Evolutionary conservation across 2,113 vertebrate genomes (phyloP), one percentile per base, ranked within the genome.

Genomic region (Microtus ochrogaster): DNA sequence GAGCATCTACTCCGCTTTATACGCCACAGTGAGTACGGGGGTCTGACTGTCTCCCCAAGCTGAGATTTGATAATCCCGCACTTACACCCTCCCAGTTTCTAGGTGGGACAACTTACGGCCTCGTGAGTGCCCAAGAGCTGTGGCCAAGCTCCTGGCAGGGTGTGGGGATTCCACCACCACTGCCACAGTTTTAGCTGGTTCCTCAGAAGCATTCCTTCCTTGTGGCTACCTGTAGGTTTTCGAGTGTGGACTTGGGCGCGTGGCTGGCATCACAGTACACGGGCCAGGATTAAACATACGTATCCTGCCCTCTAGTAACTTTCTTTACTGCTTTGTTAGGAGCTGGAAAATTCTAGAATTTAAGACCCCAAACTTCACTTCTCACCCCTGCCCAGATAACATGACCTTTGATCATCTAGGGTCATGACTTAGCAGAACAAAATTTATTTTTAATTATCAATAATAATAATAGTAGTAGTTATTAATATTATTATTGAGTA

Each of bases 1-100:
- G 97, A 99, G 99, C 95, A 99, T 99, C 95, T 99, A 99, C 97
- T 99, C 99, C 2, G 99, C 99, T 49, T 99, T 99, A 97, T 99
- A 99, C 2, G 99, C 99, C 97, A 99, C 99, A 92, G 99, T 99
- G 98, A 99, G 99, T 98, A 30, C 44, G 39, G 7, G 17, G 13
- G n/a, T 76, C 55, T 21, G 28, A 30, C n/a, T 2, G 2, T 70
- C 44, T 33, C 39, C 49, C 49, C 21, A 33, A 22, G 30, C 0
- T 0, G 0, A 41, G 41, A 3, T 26, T 4, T 90, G 66, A 81
- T 77, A 84, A 47, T 79, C 33, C 28, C 26, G 41, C 41, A 47
- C 28, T 84, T 89, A 77, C 2, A 33, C 21, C 47, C 28, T 94
- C n/a, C 52, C 65, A 44, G 70, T 83, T 94, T 79, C 70, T 24